Percentiles rank a stretch among this genome's conserved stretches.
phyloP scores from a whole-genome alignment of 2,113 vertebrate species.

The Mesitornis unicolor region DNA sequence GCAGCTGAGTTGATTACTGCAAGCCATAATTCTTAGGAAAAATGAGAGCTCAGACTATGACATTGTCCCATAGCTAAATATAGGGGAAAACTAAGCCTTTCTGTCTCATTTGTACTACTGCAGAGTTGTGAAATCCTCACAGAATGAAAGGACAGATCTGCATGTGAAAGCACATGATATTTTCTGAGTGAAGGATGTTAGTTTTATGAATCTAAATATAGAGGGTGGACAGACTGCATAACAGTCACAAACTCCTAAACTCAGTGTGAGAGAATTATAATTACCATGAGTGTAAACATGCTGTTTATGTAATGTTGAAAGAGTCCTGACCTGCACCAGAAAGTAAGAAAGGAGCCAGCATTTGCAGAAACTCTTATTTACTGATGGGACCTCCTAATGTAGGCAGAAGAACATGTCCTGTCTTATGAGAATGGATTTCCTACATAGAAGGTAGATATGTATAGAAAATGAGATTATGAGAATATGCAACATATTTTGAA shows the following conservation, averaged over 20 bases:
- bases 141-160: not conserved
- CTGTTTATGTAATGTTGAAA: not conserved
- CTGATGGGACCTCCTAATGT: not conserved
- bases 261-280: not conserved
- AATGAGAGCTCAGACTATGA: not conserved
- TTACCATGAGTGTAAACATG: not conserved
- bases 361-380: not conserved
- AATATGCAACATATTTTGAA: not conserved
- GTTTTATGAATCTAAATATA: slow-evolving; percentile 11
- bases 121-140: not conserved
- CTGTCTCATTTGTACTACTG: not conserved
- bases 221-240: not conserved
- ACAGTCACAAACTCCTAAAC: not conserved
- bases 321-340: not conserved
- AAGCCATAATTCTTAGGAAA: not conserved
- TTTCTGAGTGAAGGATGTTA: not conserved
- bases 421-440: not conserved
- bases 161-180: not conserved
- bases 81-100: not conserved
- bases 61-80: not conserved
- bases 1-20: not conserved
- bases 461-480: not conserved
- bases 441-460: not conserved
- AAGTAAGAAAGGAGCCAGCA: not conserved
- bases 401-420: not conserved